Evolutionary conservation across 2,888 invertebrate genomes (phyloP).

Genomic region (Plemyria rubiginata): DNA sequence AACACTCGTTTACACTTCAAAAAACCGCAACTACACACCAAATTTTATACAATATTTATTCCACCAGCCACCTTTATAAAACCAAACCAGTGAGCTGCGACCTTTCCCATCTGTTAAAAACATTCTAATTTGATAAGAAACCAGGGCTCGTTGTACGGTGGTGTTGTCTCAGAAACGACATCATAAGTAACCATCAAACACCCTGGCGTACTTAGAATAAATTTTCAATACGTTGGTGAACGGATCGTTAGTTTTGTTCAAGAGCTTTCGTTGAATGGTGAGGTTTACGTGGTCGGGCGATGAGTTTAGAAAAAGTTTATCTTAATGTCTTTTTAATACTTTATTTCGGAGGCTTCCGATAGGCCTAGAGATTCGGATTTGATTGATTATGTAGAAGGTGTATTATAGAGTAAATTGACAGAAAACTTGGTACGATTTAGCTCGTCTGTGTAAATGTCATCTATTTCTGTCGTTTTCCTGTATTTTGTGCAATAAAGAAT

Average conservation of each 20-base stretch:
- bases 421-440: too few species aligned
- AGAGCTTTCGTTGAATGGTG: conserved; percentile 60
- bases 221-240: conserved; percentile 77
- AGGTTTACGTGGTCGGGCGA: conserved; percentile 55
- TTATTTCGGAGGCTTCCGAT: conserved; percentile 52
- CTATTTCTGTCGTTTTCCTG: too few species aligned
- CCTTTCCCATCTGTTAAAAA: conserved; percentile 37
- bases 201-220: conserved; percentile 79
- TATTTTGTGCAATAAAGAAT: too few species aligned
- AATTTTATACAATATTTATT: conserved; percentile 69
- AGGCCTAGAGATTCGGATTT: conserved; percentile 53
- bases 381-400: conserved; percentile 53
- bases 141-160: conserved; percentile 51
- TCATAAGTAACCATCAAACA: conserved; percentile 77
- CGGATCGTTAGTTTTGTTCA: conserved; percentile 77
- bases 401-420: conserved; percentile 38
- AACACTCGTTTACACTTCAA: conserved; percentile 73
- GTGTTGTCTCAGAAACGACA: conserved; percentile 61
- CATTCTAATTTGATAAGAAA: conserved; percentile 23
- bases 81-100: conserved; percentile 48
- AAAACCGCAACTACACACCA: conserved; percentile 69
- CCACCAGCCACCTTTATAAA: conserved; percentile 56
- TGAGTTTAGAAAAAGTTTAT: conserved; percentile 55
- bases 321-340: conserved; percentile 78
- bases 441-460: too few species aligned